phyloP scores from a whole-genome alignment of 2,888 invertebrate species.

The Chironomus riparius region DNA sequence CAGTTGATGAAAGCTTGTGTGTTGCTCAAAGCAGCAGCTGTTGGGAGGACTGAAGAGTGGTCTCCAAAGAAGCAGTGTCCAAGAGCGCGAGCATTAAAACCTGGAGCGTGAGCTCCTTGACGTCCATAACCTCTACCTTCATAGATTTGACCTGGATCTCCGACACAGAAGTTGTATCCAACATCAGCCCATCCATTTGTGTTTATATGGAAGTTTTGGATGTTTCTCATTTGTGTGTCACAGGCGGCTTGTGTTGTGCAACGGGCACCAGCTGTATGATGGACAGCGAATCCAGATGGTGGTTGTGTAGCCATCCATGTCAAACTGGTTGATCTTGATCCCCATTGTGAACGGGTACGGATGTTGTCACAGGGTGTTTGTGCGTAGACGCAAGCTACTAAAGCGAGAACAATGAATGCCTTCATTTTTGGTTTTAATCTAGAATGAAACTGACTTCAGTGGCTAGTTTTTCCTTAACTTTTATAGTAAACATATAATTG shows the following conservation, averaged over 20 bases:
- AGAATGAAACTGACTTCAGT: too few relatives aligned
- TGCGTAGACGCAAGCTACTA: not conserved
- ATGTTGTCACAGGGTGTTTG: slow-evolving; percentile 28
- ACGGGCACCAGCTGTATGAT: slow-evolving; percentile 57
- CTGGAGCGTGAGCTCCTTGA: slow-evolving; percentile 54
- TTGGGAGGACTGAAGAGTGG: slow-evolving; percentile 19
- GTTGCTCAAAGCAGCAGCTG: slow-evolving; percentile 33
- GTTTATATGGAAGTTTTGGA: slow-evolving; percentile 51
- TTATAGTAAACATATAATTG: too few relatives aligned
- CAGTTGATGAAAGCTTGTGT: slow-evolving; percentile 47
- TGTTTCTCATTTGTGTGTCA: slow-evolving; percentile 46
- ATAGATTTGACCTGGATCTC: slow-evolving; percentile 54
- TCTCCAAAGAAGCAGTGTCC: slow-evolving; percentile 57
- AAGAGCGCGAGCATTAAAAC: slow-evolving; percentile 50
- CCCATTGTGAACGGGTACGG: slow-evolving; percentile 48
- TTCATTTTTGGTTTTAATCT: not conserved
- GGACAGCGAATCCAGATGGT: slow-evolving; percentile 58
- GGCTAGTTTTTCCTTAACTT: too few relatives aligned
- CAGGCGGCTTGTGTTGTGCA: slow-evolving; percentile 46
- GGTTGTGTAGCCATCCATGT: slow-evolving; percentile 45
- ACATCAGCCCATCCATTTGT: slow-evolving; percentile 51
- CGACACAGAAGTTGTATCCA: slow-evolving; percentile 56
- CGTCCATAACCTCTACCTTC: slow-evolving; percentile 55
- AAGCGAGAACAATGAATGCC: not conserved
- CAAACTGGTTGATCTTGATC: slow-evolving; percentile 45